Conservation (phyloP, 1,140 invertebrate genomes). For the Mesaphorura yosii region DNA sequence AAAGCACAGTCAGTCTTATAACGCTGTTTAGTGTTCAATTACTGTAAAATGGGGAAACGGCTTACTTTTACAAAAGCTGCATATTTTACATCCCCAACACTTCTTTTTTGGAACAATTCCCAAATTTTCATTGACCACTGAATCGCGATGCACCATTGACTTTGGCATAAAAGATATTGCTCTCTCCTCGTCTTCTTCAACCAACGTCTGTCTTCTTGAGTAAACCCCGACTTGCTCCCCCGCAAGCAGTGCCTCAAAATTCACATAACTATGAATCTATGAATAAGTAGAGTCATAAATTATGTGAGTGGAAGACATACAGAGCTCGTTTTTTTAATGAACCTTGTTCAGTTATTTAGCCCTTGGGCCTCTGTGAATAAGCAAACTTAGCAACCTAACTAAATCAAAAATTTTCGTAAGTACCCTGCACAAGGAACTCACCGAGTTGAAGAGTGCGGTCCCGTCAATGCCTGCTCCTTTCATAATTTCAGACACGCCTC, state of each 20-base stretch:
- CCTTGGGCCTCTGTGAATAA: no score
- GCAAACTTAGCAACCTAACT: no score
- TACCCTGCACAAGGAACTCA: background rate
- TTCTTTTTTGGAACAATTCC: background rate
- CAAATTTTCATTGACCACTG: background rate
- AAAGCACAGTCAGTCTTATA: no score
- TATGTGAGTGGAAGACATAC: background rate
- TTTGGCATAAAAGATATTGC: no score
- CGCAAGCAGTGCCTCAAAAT: slow-evolving; percentile 13
- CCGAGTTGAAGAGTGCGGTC: slow-evolving; percentile 15
- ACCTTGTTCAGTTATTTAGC: no score
- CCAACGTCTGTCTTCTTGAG: background rate
- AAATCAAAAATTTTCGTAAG: no score
- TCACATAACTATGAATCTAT: slow-evolving; percentile 18
- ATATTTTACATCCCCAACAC: background rate
- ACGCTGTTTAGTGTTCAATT: no score
- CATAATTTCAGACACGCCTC: slow-evolving; percentile 15
- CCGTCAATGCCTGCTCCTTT: slow-evolving; percentile 19
- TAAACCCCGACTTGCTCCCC: slow-evolving; percentile 9
- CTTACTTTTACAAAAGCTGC: background rate
- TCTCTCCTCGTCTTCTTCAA: background rate
- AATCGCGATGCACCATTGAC: no score
- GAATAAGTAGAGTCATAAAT: background rate
- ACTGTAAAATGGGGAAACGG: no score
- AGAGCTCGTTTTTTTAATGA: no score